Conservation (phyloP, 2,888 invertebrate genomes). For the Siphonodentalium dalli region DNA sequence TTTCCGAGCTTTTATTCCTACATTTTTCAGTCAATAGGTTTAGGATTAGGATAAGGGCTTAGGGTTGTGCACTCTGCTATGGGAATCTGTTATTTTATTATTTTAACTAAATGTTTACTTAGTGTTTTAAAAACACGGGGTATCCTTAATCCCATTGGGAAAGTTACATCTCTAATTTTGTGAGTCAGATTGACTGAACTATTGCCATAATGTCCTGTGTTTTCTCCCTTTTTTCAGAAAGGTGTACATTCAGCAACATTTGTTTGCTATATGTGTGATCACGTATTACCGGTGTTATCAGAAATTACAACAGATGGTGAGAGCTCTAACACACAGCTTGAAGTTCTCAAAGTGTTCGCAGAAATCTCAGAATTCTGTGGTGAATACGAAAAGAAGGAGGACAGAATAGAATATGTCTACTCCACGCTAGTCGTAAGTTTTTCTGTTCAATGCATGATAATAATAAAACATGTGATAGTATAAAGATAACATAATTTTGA, state of each 20-base stretch:
- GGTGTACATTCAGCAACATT: slow-evolving; percentile 87
- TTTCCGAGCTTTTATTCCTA: too few species aligned
- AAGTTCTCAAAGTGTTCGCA: slow-evolving; percentile 85
- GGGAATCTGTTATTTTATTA: too few species aligned
- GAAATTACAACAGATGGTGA: slow-evolving; percentile 44
- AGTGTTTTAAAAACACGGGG: too few species aligned
- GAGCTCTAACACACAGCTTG: slow-evolving; percentile 71
- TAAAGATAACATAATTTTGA: too few species aligned
- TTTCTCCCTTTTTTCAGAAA: slow-evolving; percentile 69
- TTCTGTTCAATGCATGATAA: not conserved
- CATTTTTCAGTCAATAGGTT: too few species aligned
- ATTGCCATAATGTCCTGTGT: too few species aligned
- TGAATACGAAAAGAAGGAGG: slow-evolving; percentile 76
- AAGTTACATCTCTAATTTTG: too few species aligned
- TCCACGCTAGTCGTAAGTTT: slow-evolving; percentile 77
- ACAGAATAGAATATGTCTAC: slow-evolving; percentile 79
- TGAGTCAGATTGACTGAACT: too few species aligned
- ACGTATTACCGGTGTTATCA: slow-evolving; percentile 76
- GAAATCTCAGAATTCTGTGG: slow-evolving; percentile 83
- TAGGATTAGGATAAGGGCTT: too few species aligned
- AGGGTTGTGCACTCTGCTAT: too few species aligned
- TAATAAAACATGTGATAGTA: not conserved
- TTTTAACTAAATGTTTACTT: too few species aligned
- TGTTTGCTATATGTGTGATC: slow-evolving; percentile 82
- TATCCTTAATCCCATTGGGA: too few species aligned